A percentile compares a stretch with the other conserved stretches of the same genome.
These are phyloP conservation scores for Potorous gilbertii DNA, from an alignment of 2,797 vertebrate species.

Conservation along the genomic window DNA sequence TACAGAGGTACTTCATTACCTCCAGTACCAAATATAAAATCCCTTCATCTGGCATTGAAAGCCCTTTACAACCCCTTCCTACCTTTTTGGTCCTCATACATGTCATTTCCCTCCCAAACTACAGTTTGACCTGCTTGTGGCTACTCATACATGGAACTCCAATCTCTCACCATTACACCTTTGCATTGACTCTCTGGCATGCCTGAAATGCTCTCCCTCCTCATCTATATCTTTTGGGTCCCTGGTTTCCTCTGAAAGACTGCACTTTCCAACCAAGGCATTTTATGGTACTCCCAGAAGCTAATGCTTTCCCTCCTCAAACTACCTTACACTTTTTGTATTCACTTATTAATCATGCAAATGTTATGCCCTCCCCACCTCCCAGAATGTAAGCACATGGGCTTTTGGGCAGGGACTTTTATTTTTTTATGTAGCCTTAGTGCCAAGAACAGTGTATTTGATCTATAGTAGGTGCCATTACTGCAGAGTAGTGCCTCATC, in stretches of 20 bases:
- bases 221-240: not conserved
- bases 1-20: not conserved
- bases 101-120: rapidly evolving
- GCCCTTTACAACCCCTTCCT: not conserved
- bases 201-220: not conserved
- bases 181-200: not conserved
- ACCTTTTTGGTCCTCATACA: too few relatives aligned
- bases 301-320: not conserved
- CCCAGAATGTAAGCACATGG: not conserved
- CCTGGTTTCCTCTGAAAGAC: not conserved
- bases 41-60: not conserved
- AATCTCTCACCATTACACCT: not conserved
- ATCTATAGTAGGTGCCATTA: not conserved
- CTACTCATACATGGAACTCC: not conserved
- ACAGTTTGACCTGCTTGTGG: too few relatives aligned
- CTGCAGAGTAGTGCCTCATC: not conserved
- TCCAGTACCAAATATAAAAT: not conserved
- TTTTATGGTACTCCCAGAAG: not conserved
- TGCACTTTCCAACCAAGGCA: not conserved
- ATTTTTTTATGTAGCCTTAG: not conserved
- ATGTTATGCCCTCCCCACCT: not conserved
- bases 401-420: not conserved
- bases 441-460: not conserved
- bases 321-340: not conserved
- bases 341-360: not conserved